phyloP scores from a whole-genome alignment of 2,888 invertebrate genomes.

The Microchrysa polita region DNA sequence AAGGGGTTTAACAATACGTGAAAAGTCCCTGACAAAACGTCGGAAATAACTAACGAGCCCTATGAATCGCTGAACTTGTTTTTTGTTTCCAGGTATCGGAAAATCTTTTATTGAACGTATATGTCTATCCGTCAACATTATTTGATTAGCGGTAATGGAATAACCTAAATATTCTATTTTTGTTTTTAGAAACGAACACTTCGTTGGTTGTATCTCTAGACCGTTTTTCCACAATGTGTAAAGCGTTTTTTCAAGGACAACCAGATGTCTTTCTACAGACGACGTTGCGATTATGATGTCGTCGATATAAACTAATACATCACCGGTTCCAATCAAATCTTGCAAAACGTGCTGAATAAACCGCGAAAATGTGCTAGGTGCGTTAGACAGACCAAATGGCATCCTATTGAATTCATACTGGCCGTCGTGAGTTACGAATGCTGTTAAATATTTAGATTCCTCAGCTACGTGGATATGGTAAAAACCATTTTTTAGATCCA shows the following conservation, averaged over 20 bases:
- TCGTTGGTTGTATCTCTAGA: background rate
- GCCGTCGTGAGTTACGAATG: background rate
- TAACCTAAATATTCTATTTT: background rate
- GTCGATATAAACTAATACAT: background rate
- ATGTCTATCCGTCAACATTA: too few relatives aligned
- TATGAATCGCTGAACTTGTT: too few relatives aligned
- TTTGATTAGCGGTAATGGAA: too few relatives aligned
- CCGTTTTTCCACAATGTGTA: background rate
- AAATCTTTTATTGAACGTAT: too few relatives aligned
- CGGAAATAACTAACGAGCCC: too few relatives aligned
- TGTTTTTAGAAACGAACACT: background rate
- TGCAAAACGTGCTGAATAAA: background rate
- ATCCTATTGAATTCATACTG: background rate
- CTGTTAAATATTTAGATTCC: background rate
- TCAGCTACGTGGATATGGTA: background rate
- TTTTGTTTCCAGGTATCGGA: too few relatives aligned
- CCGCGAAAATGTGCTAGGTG: background rate
- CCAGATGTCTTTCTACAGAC: background rate
- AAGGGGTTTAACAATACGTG: too few relatives aligned
- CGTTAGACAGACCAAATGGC: background rate
- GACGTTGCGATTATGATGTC: background rate
- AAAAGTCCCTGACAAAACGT: too few relatives aligned
- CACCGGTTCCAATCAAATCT: background rate
- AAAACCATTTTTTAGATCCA: slow-evolving; percentile 2
- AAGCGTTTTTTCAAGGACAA: background rate